Conservation (phyloP, 2,888 invertebrate genomes). For the Drosophila meridiana region DNA sequence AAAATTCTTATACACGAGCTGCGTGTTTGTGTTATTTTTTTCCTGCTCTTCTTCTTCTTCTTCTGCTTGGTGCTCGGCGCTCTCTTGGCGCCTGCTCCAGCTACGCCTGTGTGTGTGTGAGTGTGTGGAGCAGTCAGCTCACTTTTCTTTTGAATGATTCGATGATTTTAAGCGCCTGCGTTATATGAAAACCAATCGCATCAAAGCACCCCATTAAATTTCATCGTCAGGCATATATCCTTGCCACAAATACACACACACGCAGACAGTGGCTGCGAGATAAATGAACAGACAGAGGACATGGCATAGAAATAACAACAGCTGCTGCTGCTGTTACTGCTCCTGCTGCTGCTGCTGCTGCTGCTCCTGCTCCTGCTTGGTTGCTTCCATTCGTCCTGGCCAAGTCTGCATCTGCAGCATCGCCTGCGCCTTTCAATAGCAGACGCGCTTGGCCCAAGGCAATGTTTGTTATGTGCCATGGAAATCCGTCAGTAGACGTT, state of each 20-base stretch:
- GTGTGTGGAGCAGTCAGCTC: conserved; percentile 73
- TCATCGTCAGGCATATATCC: conserved; percentile 84
- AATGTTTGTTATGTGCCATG: conserved; percentile 74
- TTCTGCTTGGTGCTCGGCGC: conserved; percentile 46
- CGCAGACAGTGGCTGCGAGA: conserved; percentile 27
- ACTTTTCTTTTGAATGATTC: conserved; percentile 85
- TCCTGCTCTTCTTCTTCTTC: conserved; percentile 29
- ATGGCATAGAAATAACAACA: conserved; percentile 71
- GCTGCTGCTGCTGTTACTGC: conserved; percentile 58
- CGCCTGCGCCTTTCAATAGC: conserved; percentile 70
- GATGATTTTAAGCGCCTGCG: conserved; percentile 86
- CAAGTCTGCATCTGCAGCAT: conserved; percentile 53
- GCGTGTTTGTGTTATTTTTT: conserved; percentile 43
- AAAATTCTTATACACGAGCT: conserved; percentile 72
- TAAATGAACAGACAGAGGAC: conserved; percentile 58
- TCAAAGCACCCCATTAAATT: conserved; percentile 86
- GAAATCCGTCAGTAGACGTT: conserved; percentile 74
- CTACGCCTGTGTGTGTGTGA: conserved; percentile 33
- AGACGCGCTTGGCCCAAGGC: conserved; percentile 66
- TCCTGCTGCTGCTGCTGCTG: conserved; percentile 19
- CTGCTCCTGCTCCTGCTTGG: conserved; percentile 25
- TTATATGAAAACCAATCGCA: conserved; percentile 86
- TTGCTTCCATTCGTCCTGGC: conserved; percentile 39
- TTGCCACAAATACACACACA: conserved; percentile 60
- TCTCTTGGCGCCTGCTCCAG: conserved; percentile 63